These are phyloP conservation scores for Cochlearius cochlearius DNA, from an alignment of 2,113 vertebrate species.

Conservation along the genomic window DNA sequence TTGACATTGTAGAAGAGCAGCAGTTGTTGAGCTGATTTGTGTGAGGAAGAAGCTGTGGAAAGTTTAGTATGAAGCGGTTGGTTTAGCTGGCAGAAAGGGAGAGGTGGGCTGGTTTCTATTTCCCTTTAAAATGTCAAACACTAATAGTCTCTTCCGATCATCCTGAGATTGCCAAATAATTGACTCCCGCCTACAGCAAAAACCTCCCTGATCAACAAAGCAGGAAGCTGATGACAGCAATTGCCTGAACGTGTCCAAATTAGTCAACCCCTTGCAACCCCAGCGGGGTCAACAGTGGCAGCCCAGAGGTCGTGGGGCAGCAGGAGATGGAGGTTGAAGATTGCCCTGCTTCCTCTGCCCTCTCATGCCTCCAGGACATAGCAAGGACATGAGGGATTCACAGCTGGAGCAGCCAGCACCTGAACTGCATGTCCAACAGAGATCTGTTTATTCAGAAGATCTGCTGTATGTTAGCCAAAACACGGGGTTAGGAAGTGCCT, in stretches of 20 bases:
- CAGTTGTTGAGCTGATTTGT: background rate
- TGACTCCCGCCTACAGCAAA: slow-evolving; percentile 61
- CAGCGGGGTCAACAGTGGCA: slow-evolving; percentile 61
- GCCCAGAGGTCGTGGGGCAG: slow-evolving; percentile 56
- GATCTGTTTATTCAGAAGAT: slow-evolving; percentile 63
- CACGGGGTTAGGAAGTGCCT: slow-evolving; percentile 11
- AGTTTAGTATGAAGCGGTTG: slow-evolving; percentile 2
- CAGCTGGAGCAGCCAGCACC: slow-evolving; percentile 58
- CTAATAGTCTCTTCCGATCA: slow-evolving; percentile 61
- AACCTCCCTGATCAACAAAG: slow-evolving; percentile 59
- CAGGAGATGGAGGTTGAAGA: slow-evolving; percentile 52
- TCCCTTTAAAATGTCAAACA: slow-evolving; percentile 59
- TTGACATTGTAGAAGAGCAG: background rate
- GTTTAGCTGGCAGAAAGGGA: slow-evolving; percentile 21
- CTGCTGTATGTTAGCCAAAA: slow-evolving; percentile 37
- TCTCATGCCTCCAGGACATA: slow-evolving; percentile 62
- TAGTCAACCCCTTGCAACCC: slow-evolving; percentile 50
- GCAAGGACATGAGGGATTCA: background rate
- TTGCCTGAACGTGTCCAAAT: slow-evolving; percentile 66
- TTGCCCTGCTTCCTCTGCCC: slow-evolving; percentile 63
- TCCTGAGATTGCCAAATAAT: slow-evolving; percentile 65
- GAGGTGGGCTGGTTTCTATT: slow-evolving; percentile 66
- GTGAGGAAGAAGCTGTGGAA: background rate
- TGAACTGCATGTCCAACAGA: slow-evolving; percentile 23
- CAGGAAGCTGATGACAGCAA: slow-evolving; percentile 66